Percentiles rank a stretch among this genome's conserved stretches.
These are phyloP conservation scores for Beaufortia kweichowensis DNA, from an alignment of 2,113 vertebrate species.

Conservation along the genomic window DNA sequence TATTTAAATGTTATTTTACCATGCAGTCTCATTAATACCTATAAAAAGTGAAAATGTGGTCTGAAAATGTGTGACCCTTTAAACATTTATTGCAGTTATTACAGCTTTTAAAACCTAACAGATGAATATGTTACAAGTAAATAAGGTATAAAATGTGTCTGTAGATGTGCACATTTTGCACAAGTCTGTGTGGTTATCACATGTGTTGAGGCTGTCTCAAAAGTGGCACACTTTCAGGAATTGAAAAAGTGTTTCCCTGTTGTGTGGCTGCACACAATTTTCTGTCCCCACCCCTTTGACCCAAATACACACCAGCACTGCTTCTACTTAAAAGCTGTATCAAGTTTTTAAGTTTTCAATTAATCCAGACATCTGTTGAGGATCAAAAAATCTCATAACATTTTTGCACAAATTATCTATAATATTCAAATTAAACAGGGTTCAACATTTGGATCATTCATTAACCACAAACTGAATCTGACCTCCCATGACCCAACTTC, in stretches of 20 bases:
- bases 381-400: too few relatives aligned
- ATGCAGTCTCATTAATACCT: too few relatives aligned
- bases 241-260: constrained; percentile 9
- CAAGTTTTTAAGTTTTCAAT: too few relatives aligned
- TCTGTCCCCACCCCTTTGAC: constrained; percentile 11
- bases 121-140: not conserved
- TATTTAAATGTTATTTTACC: too few relatives aligned
- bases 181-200: not conserved
- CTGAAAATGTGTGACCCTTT: not conserved
- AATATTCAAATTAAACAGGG: too few relatives aligned
- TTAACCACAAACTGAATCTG: not conserved
- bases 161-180: not conserved
- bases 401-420: too few relatives aligned
- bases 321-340: constrained; percentile 11
- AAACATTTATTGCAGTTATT: not conserved
- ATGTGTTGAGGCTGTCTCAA: not conserved
- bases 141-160: not conserved
- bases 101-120: not conserved
- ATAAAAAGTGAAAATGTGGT: too few relatives aligned
- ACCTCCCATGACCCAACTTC: not conserved
- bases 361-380: not conserved
- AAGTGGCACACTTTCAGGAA: constrained; percentile 18
- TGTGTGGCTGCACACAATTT: constrained; percentile 14
- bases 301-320: constrained; percentile 13
- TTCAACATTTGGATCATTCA: not conserved